phyloP scores from a whole-genome alignment of 2,797 vertebrate genomes.

The Pitangus sulphuratus region DNA sequence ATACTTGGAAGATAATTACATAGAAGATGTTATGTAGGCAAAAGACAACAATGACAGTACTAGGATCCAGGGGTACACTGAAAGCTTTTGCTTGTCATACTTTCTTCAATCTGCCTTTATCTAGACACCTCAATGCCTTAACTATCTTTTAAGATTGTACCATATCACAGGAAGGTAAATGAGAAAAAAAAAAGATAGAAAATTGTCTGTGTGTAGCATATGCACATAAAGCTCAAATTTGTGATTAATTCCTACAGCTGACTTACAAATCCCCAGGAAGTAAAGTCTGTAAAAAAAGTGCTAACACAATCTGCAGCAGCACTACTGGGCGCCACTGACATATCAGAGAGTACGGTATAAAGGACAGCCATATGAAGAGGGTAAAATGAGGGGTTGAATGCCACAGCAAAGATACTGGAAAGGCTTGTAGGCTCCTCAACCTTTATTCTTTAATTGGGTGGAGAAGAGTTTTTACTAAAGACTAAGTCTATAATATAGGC shows the following conservation, averaged over 20 bases:
- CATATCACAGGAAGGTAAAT: neutral
- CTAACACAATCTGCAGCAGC: constrained; percentile 38
- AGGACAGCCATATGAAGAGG: constrained; percentile 54
- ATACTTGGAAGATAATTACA: neutral
- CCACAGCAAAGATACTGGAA: constrained; percentile 72
- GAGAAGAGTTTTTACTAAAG: constrained; percentile 76
- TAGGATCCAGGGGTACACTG: rapidly evolving
- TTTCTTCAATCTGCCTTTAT: neutral
- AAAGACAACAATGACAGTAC: neutral
- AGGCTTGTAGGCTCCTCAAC: constrained; percentile 70
- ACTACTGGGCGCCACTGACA: neutral
- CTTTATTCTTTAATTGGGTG: constrained; percentile 81
- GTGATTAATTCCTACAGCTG: neutral
- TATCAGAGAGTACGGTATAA: constrained; percentile 45
- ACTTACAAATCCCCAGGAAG: constrained; percentile 15
- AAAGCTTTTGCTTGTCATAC: neutral
- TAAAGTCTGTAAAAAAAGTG: neutral
- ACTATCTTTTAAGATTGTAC: neutral
- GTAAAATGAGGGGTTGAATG: constrained; percentile 74
- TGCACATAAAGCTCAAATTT: neutral
- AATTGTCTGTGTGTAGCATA: neutral
- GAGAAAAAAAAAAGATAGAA: neutral
- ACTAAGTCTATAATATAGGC: constrained; percentile 77
- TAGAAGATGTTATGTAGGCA: neutral
- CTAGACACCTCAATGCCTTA: neutral